Percentiles rank a stretch among this genome's conserved stretches.
Conservation (phyloP, 2,113 vertebrate species). For the Channa argus region DNA sequence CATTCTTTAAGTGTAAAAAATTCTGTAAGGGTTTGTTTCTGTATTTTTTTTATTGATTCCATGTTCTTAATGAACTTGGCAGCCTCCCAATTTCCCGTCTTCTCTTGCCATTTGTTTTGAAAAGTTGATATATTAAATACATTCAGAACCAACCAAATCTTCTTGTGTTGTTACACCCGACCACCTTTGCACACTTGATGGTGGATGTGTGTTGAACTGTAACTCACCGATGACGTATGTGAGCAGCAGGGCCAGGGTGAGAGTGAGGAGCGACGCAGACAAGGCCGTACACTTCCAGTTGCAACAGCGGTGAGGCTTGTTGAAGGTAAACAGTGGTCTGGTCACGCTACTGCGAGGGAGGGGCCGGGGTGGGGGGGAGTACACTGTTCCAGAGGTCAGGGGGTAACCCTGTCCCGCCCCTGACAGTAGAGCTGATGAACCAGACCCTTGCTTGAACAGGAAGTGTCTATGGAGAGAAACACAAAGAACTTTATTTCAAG, state of each 20-base stretch:
- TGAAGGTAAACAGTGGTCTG: slow-evolving; percentile 95
- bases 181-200: accelerated
- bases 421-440: slow-evolving; percentile 94
- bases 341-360: slow-evolving; percentile 96
- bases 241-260: slow-evolving; percentile 92
- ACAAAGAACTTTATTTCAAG: not conserved
- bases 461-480: slow-evolving; percentile 88
- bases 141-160: slow-evolving; percentile 1
- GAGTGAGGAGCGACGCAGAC: slow-evolving; percentile 93
- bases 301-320: slow-evolving; percentile 97
- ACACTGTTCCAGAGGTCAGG: slow-evolving; percentile 95
- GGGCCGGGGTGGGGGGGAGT: slow-evolving; percentile 94
- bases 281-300: slow-evolving; percentile 98
- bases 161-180: not conserved
- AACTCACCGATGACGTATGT: slow-evolving; percentile 96
- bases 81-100: slow-evolving; percentile 12
- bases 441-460: slow-evolving; percentile 97
- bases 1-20: slow-evolving; percentile 29
- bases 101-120: slow-evolving; percentile 20
- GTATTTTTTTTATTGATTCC: slow-evolving; percentile 48
- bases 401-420: slow-evolving; percentile 96
- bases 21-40: not conserved
- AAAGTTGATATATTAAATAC: slow-evolving; percentile 12
- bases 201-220: not conserved
- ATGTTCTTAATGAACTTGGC: slow-evolving; percentile 49